Conservation (phyloP, 2,113 vertebrate genomes). For the Apaloderma vittatum region DNA sequence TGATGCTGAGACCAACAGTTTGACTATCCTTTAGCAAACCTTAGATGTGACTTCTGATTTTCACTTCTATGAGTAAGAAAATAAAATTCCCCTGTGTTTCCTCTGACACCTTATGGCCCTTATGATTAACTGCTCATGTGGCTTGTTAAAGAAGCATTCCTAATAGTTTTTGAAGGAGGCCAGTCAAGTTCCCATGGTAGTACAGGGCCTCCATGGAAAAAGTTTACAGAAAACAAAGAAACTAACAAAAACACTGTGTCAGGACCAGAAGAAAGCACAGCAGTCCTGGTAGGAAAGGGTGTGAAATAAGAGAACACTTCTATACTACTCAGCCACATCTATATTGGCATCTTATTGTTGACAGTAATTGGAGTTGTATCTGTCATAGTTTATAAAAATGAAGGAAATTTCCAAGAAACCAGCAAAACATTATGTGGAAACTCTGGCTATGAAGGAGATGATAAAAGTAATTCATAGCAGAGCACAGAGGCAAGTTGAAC, state of each 20-base stretch:
- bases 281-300: background rate
- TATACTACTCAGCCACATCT: background rate
- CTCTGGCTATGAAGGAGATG: background rate
- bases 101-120: background rate
- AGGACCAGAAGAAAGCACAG: background rate
- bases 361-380: background rate
- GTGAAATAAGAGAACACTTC: background rate
- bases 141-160: conserved; percentile 20
- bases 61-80: background rate
- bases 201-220: background rate
- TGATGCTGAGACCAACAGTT: background rate
- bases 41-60: conserved; percentile 9
- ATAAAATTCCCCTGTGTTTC: background rate
- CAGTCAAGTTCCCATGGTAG: background rate
- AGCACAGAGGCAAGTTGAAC: background rate
- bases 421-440: background rate
- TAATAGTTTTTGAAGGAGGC: background rate
- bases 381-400: background rate
- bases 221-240: conserved; percentile 28
- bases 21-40: background rate
- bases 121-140: background rate
- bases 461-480: background rate
- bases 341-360: background rate
- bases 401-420: background rate
- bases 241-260: background rate